Evolutionary conservation across 2,797 vertebrate genomes (phyloP).

Genomic region (Rhodeus uyekii): DNA sequence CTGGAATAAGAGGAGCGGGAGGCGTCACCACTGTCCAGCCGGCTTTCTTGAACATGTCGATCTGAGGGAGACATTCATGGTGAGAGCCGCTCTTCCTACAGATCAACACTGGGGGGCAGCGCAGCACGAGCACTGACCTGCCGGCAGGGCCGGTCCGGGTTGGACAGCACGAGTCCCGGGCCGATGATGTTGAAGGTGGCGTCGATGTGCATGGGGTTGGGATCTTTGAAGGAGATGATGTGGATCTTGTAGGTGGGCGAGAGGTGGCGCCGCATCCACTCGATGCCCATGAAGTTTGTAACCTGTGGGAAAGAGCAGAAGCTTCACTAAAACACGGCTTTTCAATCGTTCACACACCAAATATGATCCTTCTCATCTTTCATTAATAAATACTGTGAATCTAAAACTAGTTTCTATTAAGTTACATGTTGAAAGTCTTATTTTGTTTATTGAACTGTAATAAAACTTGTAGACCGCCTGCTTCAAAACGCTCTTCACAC

Average conservation of each 20-base stretch:
- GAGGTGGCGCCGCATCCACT: slow-evolving; percentile 97
- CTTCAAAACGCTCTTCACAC: too few relatives aligned
- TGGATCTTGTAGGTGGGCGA: slow-evolving; percentile 94
- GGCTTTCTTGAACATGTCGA: slow-evolving; percentile 96
- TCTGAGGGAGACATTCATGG: slow-evolving; percentile 69
- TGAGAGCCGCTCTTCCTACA: too few relatives aligned
- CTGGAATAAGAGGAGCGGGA: slow-evolving; percentile 90
- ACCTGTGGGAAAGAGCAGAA: too few relatives aligned
- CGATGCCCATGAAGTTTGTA: slow-evolving; percentile 95
- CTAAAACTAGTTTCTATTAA: too few relatives aligned
- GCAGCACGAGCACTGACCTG: too few relatives aligned
- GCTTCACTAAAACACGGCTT: too few relatives aligned
- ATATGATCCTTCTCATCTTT: too few relatives aligned
- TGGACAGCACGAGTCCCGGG: slow-evolving; percentile 94
- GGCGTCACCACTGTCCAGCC: slow-evolving; percentile 93
- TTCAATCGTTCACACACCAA: too few relatives aligned
- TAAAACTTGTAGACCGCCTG: too few relatives aligned
- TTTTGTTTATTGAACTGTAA: too few relatives aligned
- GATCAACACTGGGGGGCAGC: slow-evolving; percentile 53
- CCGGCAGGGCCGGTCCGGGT: slow-evolving; percentile 93
- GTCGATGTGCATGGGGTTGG: slow-evolving; percentile 98
- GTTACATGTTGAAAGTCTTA: too few relatives aligned
- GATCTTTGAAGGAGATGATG: slow-evolving; percentile 93
- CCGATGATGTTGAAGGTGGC: slow-evolving; percentile 99
- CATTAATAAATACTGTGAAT: too few relatives aligned